Evolutionary conservation across 2,797 vertebrate genomes (phyloP), one percentile per base, ranked within the genome.

Genomic region (Botia kubotai): DNA sequence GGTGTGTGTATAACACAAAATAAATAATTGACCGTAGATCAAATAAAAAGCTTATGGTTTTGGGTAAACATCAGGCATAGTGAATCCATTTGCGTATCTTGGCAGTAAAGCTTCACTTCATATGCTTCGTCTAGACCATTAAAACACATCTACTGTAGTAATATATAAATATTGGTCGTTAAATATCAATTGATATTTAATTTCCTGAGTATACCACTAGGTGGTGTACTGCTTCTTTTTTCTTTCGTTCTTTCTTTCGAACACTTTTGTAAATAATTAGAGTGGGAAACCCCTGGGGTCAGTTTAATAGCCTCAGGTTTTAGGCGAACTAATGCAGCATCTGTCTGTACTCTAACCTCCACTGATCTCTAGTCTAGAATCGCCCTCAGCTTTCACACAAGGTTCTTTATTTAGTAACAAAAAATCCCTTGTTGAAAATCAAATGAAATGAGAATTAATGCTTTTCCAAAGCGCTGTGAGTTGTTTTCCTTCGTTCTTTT

Each of bases 281-380:
- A 86, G 23, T 3, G 29, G 13, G n/a, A 62, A 43, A 52, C 67
- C 57, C 46, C 73, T 87, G 90, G 82, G 89, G 82, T 77, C 77
- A 39, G 76, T 90, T 90, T 88, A 86, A 89, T 91, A 90, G 86
- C 74, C 85, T 90, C 89, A 92, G 89, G 89, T 85, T 82, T 55
- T 6, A 55, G 29, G 11, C 60, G 39, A 70, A 72, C 14, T 66
- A 66, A 80, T 33, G 60, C 58, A 10, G 21, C 69, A 52, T 75
- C 23, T 19, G 66, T 68, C 2, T 75, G 67, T 79, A 82, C 70
- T 81, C 57, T 77, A 85, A 85, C 26, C 50, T 36, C 26, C 80
- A 75, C 21, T 81, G 7, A 62, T 75, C 60, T 83, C 36, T 39
- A 16, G 75, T 39, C 57, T 12, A 8, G 36, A 77, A 77, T 72